A percentile compares a stretch with the other conserved stretches of the same genome.
These are phyloP conservation scores for Diorhabda sublineata DNA, from an alignment of 1,140 invertebrate species.

Conservation along the genomic window DNA sequence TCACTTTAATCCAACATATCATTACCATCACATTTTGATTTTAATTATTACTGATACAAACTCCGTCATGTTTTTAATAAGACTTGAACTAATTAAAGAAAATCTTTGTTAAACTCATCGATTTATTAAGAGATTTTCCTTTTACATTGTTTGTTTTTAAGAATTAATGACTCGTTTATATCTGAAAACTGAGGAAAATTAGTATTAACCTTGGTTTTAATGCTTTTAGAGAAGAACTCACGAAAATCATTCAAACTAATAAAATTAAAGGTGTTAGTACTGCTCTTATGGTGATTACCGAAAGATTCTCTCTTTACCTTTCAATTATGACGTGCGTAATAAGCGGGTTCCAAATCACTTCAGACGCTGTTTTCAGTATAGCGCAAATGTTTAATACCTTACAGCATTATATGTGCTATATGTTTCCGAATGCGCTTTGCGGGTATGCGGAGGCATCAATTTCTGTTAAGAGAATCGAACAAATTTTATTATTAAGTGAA, in stretches of 20 bases:
- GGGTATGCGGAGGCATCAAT: slow-evolving; percentile 54
- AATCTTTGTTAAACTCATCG: no score
- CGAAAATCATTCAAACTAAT: slow-evolving; percentile 62
- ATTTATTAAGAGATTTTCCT: not conserved
- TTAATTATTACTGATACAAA: no score
- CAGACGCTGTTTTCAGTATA: slow-evolving; percentile 68
- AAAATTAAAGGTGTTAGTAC: slow-evolving; percentile 68
- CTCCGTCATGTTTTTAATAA: no score
- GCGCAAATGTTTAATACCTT: slow-evolving; percentile 71
- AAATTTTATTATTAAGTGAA: slow-evolving; percentile 55
- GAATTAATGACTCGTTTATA: no score
- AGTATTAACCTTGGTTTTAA: no score
- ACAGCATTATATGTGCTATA: slow-evolving; percentile 67
- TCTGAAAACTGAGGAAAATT: no score
- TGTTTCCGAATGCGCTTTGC: slow-evolving; percentile 54
- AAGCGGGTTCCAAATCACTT: slow-evolving; percentile 57
- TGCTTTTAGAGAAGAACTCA: slow-evolving; percentile 58
- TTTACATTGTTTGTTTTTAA: not conserved
- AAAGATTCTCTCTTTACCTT: slow-evolving; percentile 68
- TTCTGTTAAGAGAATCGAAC: slow-evolving; percentile 61
- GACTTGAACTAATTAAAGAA: no score
- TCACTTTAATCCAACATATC: no score
- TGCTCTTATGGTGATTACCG: slow-evolving; percentile 61
- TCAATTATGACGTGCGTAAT: slow-evolving; percentile 66
- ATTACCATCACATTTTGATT: no score